A percentile compares a stretch with the other conserved stretches of the same genome.
These are phyloP conservation scores for Cyanistes caeruleus DNA, from an alignment of 2,113 vertebrate genomes.

Conservation along the genomic window DNA sequence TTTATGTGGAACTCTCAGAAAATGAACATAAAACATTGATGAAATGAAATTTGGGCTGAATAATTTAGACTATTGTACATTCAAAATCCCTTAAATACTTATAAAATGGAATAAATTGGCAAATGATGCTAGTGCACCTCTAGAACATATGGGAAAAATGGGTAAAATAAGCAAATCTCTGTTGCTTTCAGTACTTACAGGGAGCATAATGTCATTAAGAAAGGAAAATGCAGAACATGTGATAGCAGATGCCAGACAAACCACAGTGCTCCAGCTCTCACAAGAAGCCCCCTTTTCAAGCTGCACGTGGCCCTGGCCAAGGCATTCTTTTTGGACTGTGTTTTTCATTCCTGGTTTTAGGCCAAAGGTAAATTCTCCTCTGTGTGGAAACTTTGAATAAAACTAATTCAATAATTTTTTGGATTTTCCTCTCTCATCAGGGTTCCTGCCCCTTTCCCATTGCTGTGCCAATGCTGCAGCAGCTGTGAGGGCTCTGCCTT, in stretches of 20 bases:
- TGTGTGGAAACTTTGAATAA: conserved; percentile 20
- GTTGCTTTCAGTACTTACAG: background rate
- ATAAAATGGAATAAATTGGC: background rate
- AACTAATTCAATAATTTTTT: background rate
- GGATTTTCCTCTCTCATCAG: background rate
- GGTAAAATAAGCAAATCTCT: conserved; percentile 16
- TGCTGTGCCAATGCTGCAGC: accelerated
- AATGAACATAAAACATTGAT: background rate
- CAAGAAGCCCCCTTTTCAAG: conserved; percentile 28
- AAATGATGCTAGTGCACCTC: background rate
- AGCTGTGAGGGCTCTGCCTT: background rate
- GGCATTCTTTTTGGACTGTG: background rate
- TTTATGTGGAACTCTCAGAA: background rate
- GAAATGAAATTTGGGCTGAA: background rate
- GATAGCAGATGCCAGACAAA: conserved; percentile 44
- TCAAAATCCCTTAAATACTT: background rate
- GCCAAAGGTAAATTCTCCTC: conserved; percentile 44
- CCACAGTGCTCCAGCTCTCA: conserved; percentile 26
- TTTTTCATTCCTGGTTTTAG: conserved; percentile 23
- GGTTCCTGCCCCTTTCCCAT: background rate
- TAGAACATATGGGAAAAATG: background rate
- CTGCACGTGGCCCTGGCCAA: background rate
- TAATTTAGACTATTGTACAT: background rate
- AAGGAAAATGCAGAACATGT: conserved; percentile 50
- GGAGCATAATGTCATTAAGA: conserved; percentile 47